These are phyloP conservation scores for Coenobita brevimanus DNA, from an alignment of 1,140 invertebrate genomes.

Conservation along the genomic window DNA sequence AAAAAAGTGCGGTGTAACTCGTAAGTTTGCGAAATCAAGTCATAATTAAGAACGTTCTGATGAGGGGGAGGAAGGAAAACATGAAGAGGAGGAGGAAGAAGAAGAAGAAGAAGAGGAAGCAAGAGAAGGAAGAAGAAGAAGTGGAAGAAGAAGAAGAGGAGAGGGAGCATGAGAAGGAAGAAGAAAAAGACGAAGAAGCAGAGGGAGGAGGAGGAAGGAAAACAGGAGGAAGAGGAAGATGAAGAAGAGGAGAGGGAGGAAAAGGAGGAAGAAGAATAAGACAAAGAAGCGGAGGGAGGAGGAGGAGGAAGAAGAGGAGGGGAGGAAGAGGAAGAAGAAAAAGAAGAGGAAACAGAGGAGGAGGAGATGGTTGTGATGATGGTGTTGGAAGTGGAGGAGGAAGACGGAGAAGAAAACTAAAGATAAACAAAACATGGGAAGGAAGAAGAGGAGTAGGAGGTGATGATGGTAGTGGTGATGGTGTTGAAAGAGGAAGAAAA, in stretches of 20 bases:
- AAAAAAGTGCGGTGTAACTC: background rate
- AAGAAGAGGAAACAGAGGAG: background rate
- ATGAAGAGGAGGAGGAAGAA: slow-evolving; percentile 20
- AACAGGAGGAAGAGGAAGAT: background rate
- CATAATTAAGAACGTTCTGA: background rate
- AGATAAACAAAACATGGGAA: background rate
- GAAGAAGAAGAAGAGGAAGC: background rate
- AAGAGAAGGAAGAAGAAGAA: background rate
- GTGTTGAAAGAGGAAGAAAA: background rate
- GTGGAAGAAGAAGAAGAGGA: background rate
- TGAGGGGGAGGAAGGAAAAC: background rate
- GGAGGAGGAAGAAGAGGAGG: background rate
- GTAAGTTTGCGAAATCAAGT: background rate
- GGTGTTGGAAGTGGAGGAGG: background rate
- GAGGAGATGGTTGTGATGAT: background rate
- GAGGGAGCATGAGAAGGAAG: background rate
- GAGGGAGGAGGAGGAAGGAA: too few relatives aligned
- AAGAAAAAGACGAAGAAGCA: background rate
- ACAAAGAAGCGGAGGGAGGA: background rate
- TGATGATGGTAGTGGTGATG: background rate
- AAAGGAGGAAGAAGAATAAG: background rate
- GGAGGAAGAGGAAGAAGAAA: background rate
- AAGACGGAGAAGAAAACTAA: background rate
- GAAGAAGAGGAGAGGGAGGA: background rate
- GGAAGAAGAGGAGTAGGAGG: background rate